Conservation (phyloP, 2,888 invertebrate species). For the Clunio marinus region DNA sequence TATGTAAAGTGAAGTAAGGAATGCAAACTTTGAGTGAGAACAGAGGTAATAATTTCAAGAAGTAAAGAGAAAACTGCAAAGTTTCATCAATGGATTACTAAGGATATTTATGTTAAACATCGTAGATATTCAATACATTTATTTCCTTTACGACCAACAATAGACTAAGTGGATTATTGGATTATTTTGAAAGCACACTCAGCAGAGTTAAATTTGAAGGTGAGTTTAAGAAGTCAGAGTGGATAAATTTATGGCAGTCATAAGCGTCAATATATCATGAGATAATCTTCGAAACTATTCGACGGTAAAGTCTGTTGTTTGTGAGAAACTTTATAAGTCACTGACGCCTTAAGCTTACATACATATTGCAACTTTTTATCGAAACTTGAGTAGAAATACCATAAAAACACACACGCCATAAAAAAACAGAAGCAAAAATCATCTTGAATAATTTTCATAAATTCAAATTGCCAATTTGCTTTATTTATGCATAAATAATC, state of each 20-base stretch:
- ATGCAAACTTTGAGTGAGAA: too few relatives aligned
- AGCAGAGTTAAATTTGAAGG: constrained; percentile 7
- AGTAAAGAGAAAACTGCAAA: neutral
- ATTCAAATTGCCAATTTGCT: constrained; percentile 35
- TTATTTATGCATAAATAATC: constrained; percentile 29
- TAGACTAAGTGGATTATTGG: constrained; percentile 37
- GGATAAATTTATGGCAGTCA: constrained; percentile 20
- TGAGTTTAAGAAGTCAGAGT: constrained; percentile 28
- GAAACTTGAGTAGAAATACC: too few relatives aligned
- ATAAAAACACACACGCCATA: neutral
- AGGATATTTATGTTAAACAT: constrained; percentile 25
- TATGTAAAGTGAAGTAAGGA: neutral
- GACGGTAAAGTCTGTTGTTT: too few relatives aligned
- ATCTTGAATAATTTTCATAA: constrained; percentile 26
- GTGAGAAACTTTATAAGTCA: too few relatives aligned
- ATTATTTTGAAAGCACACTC: constrained; percentile 4
- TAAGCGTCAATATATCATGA: constrained; percentile 35
- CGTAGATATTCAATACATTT: constrained; percentile 11
- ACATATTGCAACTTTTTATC: too few relatives aligned
- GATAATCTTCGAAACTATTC: constrained; percentile 37
- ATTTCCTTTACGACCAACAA: neutral
- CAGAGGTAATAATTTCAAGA: neutral
- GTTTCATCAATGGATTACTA: constrained; percentile 18
- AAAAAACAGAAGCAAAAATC: constrained; percentile 36
- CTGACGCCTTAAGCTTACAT: too few relatives aligned